Conservation (phyloP, 2,888 invertebrate species). For the Atrina japonica region DNA sequence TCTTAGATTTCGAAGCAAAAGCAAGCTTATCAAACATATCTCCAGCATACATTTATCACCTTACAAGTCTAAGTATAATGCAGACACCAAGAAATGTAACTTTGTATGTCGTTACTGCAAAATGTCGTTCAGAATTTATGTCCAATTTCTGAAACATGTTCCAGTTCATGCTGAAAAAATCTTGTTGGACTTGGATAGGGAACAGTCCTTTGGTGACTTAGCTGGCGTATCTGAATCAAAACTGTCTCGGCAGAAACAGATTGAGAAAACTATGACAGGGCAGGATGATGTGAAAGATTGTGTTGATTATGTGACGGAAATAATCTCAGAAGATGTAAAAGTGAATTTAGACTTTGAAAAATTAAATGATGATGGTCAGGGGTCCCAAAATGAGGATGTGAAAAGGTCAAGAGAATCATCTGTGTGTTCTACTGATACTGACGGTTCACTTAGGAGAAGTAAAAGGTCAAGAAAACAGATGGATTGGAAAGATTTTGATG, state of each 20-base stretch:
- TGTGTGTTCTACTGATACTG: background rate
- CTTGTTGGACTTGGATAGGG: conserved; percentile 10
- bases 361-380: too few relatives aligned
- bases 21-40: conserved; percentile 23
- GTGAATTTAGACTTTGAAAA: background rate
- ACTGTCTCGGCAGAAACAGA: background rate
- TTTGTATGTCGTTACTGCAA: conserved; percentile 27
- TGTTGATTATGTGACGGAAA: background rate
- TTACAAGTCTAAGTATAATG: conserved; percentile 18
- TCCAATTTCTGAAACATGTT: conserved; percentile 33
- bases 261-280: conserved; percentile 1
- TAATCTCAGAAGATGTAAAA: background rate
- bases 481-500: conserved; percentile 3
- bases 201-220: conserved; percentile 2
- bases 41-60: conserved; percentile 31
- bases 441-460: conserved; percentile 2
- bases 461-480: conserved; percentile 2
- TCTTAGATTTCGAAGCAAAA: conserved; percentile 13
- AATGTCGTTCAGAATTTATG: conserved; percentile 9
- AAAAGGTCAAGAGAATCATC: conserved; percentile 11
- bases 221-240: conserved; percentile 10
- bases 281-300: conserved; percentile 1
- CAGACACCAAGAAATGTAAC: conserved; percentile 10
- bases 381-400: background rate
- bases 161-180: conserved; percentile 26